Conservation (phyloP, 2,888 invertebrate genomes). For the Aethes cnicana region DNA sequence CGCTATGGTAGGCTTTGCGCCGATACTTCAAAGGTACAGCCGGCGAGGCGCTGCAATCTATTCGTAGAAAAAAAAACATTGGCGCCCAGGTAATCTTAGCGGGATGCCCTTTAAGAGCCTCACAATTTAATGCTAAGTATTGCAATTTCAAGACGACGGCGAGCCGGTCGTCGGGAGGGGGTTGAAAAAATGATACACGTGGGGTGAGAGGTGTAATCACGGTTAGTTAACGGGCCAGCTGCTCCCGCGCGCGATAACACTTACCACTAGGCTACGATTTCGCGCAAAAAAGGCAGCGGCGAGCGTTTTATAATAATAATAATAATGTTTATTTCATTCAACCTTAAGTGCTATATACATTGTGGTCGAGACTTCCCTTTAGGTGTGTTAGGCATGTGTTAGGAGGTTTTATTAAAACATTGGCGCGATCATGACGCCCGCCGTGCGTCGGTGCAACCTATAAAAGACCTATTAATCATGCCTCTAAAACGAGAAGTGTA, state of each 20-base stretch:
- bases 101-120: slow-evolving; percentile 71
- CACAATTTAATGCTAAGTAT: slow-evolving; percentile 80
- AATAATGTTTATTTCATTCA: too few species aligned
- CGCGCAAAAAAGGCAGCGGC: too few species aligned
- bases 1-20: slow-evolving; percentile 67
- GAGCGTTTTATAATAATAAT: too few species aligned
- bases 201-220: slow-evolving; percentile 55
- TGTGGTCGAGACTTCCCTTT: too few species aligned
- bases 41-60: slow-evolving; percentile 68
- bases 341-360: too few species aligned
- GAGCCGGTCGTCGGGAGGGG: slow-evolving; percentile 62
- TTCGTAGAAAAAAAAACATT: slow-evolving; percentile 66
- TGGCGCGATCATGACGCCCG: too few species aligned
- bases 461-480: too few species aligned
- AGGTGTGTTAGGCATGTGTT: too few species aligned
- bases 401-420: too few species aligned
- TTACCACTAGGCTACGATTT: too few species aligned
- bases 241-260: slow-evolving; percentile 58
- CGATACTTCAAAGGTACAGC: slow-evolving; percentile 79
- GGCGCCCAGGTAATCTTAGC: slow-evolving; percentile 63
- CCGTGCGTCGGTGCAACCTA: too few species aligned
- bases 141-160: slow-evolving; percentile 71
- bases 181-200: slow-evolving; percentile 76
- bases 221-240: slow-evolving; percentile 73
- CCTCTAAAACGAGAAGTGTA: too few species aligned